Evolutionary conservation across 64 coral and sea anemone genomes (phyloP), one percentile per base, ranked within the genome.

Genomic region (Catalaphyllia jardinei): DNA sequence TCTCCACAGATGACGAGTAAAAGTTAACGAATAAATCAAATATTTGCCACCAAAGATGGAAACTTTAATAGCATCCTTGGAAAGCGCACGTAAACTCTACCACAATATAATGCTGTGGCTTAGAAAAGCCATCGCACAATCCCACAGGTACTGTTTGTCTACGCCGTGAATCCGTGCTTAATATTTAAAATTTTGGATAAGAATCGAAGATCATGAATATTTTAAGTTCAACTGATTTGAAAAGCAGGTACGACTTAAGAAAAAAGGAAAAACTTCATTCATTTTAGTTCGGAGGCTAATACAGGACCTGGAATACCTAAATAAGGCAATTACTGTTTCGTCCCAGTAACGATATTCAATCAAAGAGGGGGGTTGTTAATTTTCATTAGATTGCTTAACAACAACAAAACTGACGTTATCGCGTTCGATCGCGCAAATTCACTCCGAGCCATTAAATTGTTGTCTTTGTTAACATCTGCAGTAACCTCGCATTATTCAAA

Each of bases 391-490:
- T 27, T 51, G 60, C 31, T 67, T 51, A 85, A 85, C 81, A 85
- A 71, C 39, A 85, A 85, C 81, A 71, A 64, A 61, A 85, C 81
- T 51, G 63, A 51, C 39, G 33, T 85, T 85, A 85, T 85, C 81
- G 35, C 62, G 4, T 30, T 3, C 81, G 35, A 71, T 85, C 33
- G 35, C 65, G 31, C 62, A 85, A 85, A 85, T 85, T 85, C 28
- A 71, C 63, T 85, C 62, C 38, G 12, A 4, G 38, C 81, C 63
- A 85, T 85, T 85, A 85, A 85, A 33, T 85, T 42, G 62, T 38
- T 71, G 81, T 64, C 63, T 85, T 85, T 85, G 81, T 71, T 83
- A 85, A 85, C 81, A 85, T 85, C 81, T 85, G 81, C 62, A 85
- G 61, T 50, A 4, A 50, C 17, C 63, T 51, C 81, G 81, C 63